A percentile compares a stretch with the other conserved stretches of the same genome.
Evolutionary conservation across 2,888 invertebrate genomes (phyloP).

Genomic region (Drosophila algonquin): DNA sequence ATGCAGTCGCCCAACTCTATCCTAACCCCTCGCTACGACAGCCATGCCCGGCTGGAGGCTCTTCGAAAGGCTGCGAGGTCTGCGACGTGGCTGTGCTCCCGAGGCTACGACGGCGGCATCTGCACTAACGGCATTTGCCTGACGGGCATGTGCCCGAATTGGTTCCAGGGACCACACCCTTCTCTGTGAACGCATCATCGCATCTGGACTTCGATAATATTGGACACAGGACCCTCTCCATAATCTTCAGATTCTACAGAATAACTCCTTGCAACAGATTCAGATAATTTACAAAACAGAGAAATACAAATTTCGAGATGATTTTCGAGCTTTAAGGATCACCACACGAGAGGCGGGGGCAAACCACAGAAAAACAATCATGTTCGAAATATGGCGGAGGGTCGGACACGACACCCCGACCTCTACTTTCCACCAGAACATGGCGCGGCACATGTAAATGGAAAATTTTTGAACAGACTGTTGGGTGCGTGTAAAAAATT

Average conservation of each 20-base stretch:
- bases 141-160: not conserved
- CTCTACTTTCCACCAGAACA: slow-evolving; percentile 32
- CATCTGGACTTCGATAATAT: too few species aligned
- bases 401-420: slow-evolving; percentile 15
- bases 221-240: too few species aligned
- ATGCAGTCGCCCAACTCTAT: not conserved
- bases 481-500: slow-evolving; percentile 74
- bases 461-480: slow-evolving; percentile 70
- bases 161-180: not conserved
- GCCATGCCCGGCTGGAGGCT: not conserved
- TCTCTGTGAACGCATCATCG: not conserved
- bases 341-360: not conserved
- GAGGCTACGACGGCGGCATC: not conserved
- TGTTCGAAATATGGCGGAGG: slow-evolving; percentile 52
- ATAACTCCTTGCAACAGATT: not conserved
- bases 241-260: not conserved
- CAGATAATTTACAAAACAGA: not conserved
- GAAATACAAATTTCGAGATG: not conserved
- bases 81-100: not conserved
- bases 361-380: slow-evolving; percentile 70
- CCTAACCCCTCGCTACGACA: not conserved
- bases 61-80: not conserved
- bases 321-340: slow-evolving; percentile 30
- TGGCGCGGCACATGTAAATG: slow-evolving; percentile 64
- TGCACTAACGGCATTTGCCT: not conserved